Percentiles rank a stretch among this genome's conserved stretches.
These are phyloP conservation scores for Lepeophtheirus nordmannii DNA, from an alignment of 2,888 invertebrate genomes.

Conservation along the genomic window DNA sequence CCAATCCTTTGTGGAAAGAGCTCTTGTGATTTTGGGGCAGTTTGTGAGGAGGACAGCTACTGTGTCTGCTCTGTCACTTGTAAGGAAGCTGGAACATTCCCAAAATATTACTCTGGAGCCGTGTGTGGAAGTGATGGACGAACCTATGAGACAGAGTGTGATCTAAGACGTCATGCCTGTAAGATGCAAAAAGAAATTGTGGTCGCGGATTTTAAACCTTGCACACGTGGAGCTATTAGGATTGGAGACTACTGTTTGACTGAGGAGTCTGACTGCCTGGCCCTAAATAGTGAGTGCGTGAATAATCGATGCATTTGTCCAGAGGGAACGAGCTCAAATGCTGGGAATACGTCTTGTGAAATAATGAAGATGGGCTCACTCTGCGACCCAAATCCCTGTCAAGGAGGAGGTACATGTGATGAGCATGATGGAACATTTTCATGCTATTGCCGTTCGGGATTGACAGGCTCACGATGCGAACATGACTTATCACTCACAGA, in stretches of 20 bases:
- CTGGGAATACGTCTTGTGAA: not conserved
- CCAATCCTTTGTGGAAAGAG: conserved; percentile 15
- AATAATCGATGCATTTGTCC: conserved; percentile 9
- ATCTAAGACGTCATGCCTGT: conserved; percentile 16
- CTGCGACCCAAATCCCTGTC: conserved; percentile 22
- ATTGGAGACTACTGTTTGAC: not conserved
- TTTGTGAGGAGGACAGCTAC: conserved; percentile 1
- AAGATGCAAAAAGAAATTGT: conserved; percentile 16
- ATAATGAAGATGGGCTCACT: not conserved
- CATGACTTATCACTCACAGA: conserved; percentile 13
- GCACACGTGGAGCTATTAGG: conserved; percentile 1
- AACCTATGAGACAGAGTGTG: conserved; percentile 19
- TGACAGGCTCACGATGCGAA: conserved; percentile 18
- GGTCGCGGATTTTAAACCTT: conserved; percentile 7
- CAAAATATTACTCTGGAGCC: not conserved
- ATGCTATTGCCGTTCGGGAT: conserved; percentile 17
- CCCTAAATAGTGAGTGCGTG: not conserved
- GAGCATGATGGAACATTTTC: conserved; percentile 22
- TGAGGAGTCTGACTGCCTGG: not conserved
- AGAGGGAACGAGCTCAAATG: not conserved
- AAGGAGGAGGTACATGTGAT: conserved; percentile 21
- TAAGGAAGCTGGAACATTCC: not conserved
- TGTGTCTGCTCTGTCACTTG: conserved; percentile 4
- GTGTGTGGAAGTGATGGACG: conserved; percentile 16
- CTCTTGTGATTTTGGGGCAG: conserved; percentile 18